A percentile compares a stretch with the other conserved stretches of the same genome.
These are phyloP conservation scores for Hoplodrina ambigua DNA, from an alignment of 2,888 invertebrate species.

Conservation along the genomic window DNA sequence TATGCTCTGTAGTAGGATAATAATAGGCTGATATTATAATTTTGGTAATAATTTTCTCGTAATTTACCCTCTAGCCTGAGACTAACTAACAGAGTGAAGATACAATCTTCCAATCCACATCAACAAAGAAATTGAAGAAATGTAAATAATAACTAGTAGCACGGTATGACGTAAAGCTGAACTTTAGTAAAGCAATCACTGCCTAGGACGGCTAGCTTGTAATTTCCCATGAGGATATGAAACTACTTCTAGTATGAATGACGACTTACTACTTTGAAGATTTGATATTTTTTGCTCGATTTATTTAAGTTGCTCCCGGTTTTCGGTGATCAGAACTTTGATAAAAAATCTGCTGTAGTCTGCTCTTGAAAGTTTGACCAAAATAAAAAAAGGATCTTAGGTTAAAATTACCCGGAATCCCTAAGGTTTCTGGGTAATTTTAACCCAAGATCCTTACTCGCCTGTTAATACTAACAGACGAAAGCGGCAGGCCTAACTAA, in stretches of 20 bases:
- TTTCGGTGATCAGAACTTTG: not conserved
- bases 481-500: too few relatives aligned
- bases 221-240: slow-evolving; percentile 55
- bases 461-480: too few relatives aligned
- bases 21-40: too few relatives aligned
- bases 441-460: too few relatives aligned
- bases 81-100: too few relatives aligned
- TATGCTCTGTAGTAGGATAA: too few relatives aligned
- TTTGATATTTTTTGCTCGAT: slow-evolving; percentile 29
- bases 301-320: not conserved
- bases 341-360: not conserved
- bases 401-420: too few relatives aligned
- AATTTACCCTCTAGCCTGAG: too few relatives aligned
- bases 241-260: slow-evolving; percentile 44
- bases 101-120: slow-evolving; percentile 5
- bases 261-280: slow-evolving; percentile 31
- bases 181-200: slow-evolving; percentile 57
- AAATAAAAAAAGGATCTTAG: too few relatives aligned
- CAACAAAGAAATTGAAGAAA: slow-evolving; percentile 26
- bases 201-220: slow-evolving; percentile 36
- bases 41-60: too few relatives aligned
- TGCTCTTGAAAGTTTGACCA: too few relatives aligned
- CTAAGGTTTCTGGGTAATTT: too few relatives aligned
- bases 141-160: slow-evolving; percentile 40
- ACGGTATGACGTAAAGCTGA: slow-evolving; percentile 34